These are phyloP conservation scores for Seriola dumerili DNA, from an alignment of 2,113 vertebrate genomes.

Conservation along the genomic window DNA sequence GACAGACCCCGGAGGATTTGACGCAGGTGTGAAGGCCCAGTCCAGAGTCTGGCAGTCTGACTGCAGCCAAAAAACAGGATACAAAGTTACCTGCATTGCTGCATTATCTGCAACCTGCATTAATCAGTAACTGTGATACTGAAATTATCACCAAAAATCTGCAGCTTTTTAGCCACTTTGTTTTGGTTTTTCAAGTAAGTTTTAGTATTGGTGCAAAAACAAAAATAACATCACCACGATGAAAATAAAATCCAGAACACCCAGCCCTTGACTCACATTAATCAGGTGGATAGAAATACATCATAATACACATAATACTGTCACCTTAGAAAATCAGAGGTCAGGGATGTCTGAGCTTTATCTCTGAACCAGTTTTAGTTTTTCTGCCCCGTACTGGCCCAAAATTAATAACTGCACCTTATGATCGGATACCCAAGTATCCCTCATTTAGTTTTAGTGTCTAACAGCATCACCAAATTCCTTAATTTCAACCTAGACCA, in stretches of 20 bases:
- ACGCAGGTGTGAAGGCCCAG: conserved; percentile 29
- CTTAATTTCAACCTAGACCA: background rate
- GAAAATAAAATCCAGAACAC: no score
- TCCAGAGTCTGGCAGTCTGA: conserved; percentile 1
- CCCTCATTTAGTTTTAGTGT: no score
- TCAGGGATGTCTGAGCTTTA: background rate
- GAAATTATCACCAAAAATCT: background rate
- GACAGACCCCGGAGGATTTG: conserved; percentile 32
- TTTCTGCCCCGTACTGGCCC: no score
- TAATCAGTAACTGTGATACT: background rate
- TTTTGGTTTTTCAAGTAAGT: background rate
- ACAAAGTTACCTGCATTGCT: background rate
- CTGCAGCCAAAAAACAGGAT: background rate
- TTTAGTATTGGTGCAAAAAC: no score
- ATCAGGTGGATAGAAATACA: background rate
- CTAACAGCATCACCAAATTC: background rate
- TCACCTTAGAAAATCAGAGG: no score
- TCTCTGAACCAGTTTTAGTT: background rate
- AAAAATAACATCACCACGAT: no score
- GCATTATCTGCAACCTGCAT: background rate
- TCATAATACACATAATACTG: no score
- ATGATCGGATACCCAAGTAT: background rate
- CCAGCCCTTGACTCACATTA: background rate
- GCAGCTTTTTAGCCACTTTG: background rate
- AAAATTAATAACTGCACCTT: background rate